Base-by-base conservation (phyloP, 2,797 vertebrate species). In the Hemibagrus guttatus region DNA sequence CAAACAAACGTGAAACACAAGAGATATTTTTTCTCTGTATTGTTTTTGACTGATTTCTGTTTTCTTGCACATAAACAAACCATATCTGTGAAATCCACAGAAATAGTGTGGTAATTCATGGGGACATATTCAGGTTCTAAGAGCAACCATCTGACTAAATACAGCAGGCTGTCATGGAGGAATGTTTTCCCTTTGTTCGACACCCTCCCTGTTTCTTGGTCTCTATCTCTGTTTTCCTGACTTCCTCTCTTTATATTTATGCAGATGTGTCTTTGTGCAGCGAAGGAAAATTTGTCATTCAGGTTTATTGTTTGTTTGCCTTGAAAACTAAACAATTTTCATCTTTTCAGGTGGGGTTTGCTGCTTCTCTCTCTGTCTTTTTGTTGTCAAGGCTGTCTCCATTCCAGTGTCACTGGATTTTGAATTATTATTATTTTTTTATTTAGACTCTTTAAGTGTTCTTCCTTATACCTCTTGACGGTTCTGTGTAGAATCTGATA, bases 221-320 rank as follows among this genome's bases (percentile, higher is more conserved):
- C 14, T 85, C 35, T 31, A 13, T 59, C 84, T 64, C n/a, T 26
- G 61, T 66, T 59, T 87, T 68, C n/a, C 26, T 71, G 42, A 58
- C 56, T 61, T 31, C n/a, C 39, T 46, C 12, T 72, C 28, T 35
- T 61, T 89, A 28, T 83, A 66, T 86, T 72, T 64, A 64, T 85
- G 69, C 64, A 84, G 66, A 90, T 78, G 83, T 39, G 23, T 84
- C 68, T 74, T 87, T 90, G 89, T 92, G 71, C 14, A 72, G 85
- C 88, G 86, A 88, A 79, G 71, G 88, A 90, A 84, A 91, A 84
- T 68, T 87, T 87, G 28, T 90, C 87, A 88, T 85, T 83, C 86
- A 88, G 75, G 54, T 88, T 89, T 86, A 87, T 91, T 91, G 89
- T 88, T 88, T 88, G 71, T 87, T 90, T 88, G 79, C 81, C 54